Base-by-base conservation (phyloP, 2,797 vertebrate species). In the Bufotes viridis region DNA sequence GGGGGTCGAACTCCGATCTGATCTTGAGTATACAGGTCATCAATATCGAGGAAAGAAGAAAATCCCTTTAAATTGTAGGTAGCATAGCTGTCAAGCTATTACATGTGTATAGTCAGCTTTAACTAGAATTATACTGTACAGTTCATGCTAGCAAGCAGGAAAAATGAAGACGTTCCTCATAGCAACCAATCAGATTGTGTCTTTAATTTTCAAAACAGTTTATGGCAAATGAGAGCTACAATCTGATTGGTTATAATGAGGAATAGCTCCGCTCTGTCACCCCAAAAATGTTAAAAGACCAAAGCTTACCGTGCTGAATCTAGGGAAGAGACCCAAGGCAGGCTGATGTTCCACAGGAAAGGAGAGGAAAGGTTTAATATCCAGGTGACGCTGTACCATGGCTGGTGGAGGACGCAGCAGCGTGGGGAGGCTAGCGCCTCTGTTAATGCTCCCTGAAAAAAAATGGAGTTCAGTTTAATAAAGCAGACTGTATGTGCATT, bases 341-440 rank as follows among this genome's bases (percentile, higher is more conserved):
- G 96, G 96, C 55, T 95, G 87, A 0, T 96, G 96, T 89, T 98
- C 97, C 94, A 97, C 92, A 75, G 96, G 96, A 91, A 97, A 97
- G 91, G 96, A 96, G 90, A 98, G 93, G 91, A 97, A 97, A 86
- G 95, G 96, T 93, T 98, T 98, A 94, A 98, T 95, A 93, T 97
- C 97, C 94, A 98, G 93, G 49, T 96, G 97, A 12, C 96, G 95
- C 93, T 96, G 97, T 90, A 93, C 93, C 89, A 97, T 93, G 93
- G 96, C 53, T 0, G 96, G 93, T 69, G 96, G 97, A 90, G 96
- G 96, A 89, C 97, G 95, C 94, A 98, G 92, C 93, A 97, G 96
- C 7, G 96, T 94, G 4, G 97, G 96, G 91, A 98, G 93, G 22
- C 95, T 93, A 90, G 96, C 96, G 7, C 94, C 94, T 91, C 97